These are phyloP conservation scores for Trichechus manatus DNA, from an alignment of 2,113 vertebrate genomes.

Conservation along the genomic window DNA sequence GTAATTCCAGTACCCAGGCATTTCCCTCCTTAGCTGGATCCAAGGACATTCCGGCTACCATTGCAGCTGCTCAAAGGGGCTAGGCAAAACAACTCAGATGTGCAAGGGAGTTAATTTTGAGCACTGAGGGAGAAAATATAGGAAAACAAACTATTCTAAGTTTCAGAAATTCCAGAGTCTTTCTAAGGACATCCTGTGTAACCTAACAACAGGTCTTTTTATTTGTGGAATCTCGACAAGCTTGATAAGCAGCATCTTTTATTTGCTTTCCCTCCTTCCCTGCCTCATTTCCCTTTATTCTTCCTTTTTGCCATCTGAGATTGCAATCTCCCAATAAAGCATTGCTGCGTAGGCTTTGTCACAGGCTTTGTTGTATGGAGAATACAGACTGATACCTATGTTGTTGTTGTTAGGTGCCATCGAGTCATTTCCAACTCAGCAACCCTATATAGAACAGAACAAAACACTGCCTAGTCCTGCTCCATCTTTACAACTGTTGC, in stretches of 20 bases:
- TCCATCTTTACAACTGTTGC: too few relatives aligned
- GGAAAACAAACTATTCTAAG: not conserved
- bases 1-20: not conserved
- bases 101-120: not conserved
- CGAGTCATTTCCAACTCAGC: too few relatives aligned
- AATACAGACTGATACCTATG: not conserved
- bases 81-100: not conserved
- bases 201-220: not conserved
- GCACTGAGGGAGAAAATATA: not conserved
- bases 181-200: not conserved
- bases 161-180: not conserved
- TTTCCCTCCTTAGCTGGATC: not conserved
- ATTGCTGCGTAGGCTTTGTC: not conserved
- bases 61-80: not conserved
- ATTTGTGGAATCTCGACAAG: not conserved
- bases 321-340: not conserved
- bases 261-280: not conserved
- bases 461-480: too few relatives aligned
- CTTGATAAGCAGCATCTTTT: not conserved
- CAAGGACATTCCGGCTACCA: not conserved
- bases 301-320: not conserved
- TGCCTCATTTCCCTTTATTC: not conserved
- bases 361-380: not conserved
- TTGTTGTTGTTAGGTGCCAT: too few relatives aligned
- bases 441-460: too few relatives aligned